Conservation (phyloP, 1,140 invertebrate genomes). For the Drosophila sechellia region DNA sequence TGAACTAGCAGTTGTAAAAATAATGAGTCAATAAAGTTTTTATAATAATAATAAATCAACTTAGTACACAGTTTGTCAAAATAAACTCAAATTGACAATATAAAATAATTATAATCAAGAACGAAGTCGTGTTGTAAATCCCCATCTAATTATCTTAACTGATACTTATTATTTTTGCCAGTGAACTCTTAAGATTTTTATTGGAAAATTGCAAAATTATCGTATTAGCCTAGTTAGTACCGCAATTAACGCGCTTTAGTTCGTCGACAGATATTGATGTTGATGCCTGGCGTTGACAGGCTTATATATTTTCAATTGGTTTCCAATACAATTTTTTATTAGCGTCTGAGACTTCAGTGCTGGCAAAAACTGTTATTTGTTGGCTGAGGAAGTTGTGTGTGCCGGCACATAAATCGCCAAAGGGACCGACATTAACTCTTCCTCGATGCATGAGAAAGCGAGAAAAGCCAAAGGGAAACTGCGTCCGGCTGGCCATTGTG, state of each 20-base stretch:
- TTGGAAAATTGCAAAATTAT: conserved; percentile 65
- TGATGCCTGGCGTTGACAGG: conserved; percentile 58
- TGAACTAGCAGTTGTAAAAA: background rate
- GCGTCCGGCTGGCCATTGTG: conserved; percentile 42
- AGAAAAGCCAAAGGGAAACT: conserved; percentile 50
- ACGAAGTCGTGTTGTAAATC: too few relatives aligned
- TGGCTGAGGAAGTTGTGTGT: conserved; percentile 24
- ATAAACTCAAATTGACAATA: too few relatives aligned
- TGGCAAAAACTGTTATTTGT: conserved; percentile 43
- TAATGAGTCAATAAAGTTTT: background rate
- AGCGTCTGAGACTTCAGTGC: conserved; percentile 20
- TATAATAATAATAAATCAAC: background rate
- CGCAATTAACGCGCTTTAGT: conserved; percentile 61
- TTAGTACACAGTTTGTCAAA: too few relatives aligned
- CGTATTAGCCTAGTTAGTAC: conserved; percentile 56
- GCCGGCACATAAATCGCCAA: conserved; percentile 44
- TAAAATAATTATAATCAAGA: background rate
- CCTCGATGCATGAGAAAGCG: conserved; percentile 67
- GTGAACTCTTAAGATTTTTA: conserved; percentile 33
- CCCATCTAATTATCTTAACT: too few relatives aligned
- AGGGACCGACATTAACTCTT: conserved; percentile 46
- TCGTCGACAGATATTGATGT: conserved; percentile 48
- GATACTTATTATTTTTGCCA: background rate
- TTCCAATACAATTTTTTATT: background rate
- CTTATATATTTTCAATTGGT: conserved; percentile 45